phyloP scores from a whole-genome alignment of 2,797 vertebrate species.

The Kryptopterus vitreolus region DNA sequence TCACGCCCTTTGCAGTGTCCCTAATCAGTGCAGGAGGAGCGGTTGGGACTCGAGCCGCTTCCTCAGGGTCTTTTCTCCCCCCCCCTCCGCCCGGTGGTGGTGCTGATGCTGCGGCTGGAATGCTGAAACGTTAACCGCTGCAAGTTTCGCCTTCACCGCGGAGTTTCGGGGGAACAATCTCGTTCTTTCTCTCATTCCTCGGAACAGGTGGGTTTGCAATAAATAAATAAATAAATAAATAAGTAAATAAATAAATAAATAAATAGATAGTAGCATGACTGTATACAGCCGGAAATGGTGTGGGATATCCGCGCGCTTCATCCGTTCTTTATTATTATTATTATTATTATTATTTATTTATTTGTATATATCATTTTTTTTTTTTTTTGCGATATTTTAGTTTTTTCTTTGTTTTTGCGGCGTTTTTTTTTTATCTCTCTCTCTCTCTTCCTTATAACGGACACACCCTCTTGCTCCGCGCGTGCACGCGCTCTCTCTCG shows the following conservation, averaged over 20 bases:
- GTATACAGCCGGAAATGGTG: no score
- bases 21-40: not conserved
- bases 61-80: no score
- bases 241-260: no score
- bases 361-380: no score
- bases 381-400: not conserved
- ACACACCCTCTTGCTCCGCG: conserved; percentile 52
- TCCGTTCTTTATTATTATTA: not conserved
- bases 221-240: no score
- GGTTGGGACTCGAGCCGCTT: not conserved
- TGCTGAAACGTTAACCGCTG: conserved; percentile 21
- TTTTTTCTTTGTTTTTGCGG: not conserved
- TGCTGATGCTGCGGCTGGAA: conserved; percentile 39
- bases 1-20: not conserved
- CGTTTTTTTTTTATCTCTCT: not conserved
- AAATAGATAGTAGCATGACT: no score
- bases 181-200: not conserved
- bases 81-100: not conserved
- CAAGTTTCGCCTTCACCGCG: not conserved
- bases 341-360: no score
- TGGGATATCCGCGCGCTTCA: no score
- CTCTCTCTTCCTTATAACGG: conserved; percentile 25
- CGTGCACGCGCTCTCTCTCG: conserved; percentile 29
- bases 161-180: not conserved
- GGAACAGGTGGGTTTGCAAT: conserved; percentile 28